Percentiles rank a stretch among this genome's conserved stretches.
phyloP scores from a whole-genome alignment of 2,113 vertebrate species.

The Cynocephalus volans region DNA sequence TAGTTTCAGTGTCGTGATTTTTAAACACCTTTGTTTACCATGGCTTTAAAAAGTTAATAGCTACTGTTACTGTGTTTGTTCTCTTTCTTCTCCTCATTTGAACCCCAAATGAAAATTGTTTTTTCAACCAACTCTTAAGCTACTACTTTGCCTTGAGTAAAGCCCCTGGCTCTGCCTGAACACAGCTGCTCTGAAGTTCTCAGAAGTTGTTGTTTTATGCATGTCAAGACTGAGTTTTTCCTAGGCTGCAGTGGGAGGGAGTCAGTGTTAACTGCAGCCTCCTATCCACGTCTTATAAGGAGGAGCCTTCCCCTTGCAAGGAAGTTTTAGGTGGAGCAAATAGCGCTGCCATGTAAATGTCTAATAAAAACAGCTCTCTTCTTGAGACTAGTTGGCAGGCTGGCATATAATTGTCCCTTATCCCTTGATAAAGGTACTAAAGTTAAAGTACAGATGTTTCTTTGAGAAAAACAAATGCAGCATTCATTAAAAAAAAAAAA shows the following conservation, averaged over 20 bases:
- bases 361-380: conserved; percentile 65
- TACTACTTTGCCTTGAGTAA: conserved; percentile 64
- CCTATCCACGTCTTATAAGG: conserved; percentile 70
- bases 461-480: conserved; percentile 65
- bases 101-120: conserved; percentile 63
- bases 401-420: conserved; percentile 27
- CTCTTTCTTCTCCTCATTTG: conserved; percentile 19
- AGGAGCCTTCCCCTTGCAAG: conserved; percentile 66
- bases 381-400: conserved; percentile 46
- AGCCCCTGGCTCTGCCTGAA: conserved; percentile 67
- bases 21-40: conserved; percentile 66
- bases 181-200: conserved; percentile 75
- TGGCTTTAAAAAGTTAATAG: conserved; percentile 57
- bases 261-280: conserved; percentile 31
- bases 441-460: conserved; percentile 62
- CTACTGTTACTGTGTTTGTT: not conserved
- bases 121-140: conserved; percentile 59
- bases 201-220: conserved; percentile 72
- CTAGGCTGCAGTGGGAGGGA: conserved; percentile 59
- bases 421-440: conserved; percentile 64
- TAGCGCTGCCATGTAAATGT: conserved; percentile 53
- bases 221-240: conserved; percentile 74
- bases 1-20: conserved; percentile 53
- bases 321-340: conserved; percentile 76
- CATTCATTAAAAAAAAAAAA: conserved; percentile 66